A percentile compares a stretch with the other conserved stretches of the same genome.
phyloP scores from a whole-genome alignment of 92 coral and sea anemone genomes.

The Bergia sp. region DNA sequence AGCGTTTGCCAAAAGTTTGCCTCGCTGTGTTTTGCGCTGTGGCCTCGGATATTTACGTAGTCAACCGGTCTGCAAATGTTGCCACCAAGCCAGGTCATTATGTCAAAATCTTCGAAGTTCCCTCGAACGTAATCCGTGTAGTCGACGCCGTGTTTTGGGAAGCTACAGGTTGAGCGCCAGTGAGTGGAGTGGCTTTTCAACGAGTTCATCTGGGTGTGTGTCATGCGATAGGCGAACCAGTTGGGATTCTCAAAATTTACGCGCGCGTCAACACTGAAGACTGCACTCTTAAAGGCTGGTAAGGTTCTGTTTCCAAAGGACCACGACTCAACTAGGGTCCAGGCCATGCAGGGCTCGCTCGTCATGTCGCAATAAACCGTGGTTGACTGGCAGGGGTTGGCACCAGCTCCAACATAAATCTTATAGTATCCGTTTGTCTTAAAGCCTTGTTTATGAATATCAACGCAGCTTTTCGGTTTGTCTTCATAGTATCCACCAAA shows the following conservation, averaged over 20 bases:
- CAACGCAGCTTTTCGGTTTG: not conserved
- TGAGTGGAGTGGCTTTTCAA: conserved; percentile 62
- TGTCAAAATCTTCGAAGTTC: conserved; percentile 58
- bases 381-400: conserved; percentile 1
- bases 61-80: conserved; percentile 64
- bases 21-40: conserved; percentile 9
- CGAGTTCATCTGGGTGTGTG: conserved; percentile 35
- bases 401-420: not conserved
- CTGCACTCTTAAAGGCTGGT: not conserved
- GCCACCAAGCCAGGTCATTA: conserved; percentile 44
- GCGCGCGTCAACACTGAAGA: not conserved
- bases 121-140: conserved; percentile 77
- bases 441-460: not conserved
- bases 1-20: conserved; percentile 10
- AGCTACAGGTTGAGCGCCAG: conserved; percentile 78
- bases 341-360: not conserved
- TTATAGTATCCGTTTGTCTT: not conserved
- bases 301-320: not conserved
- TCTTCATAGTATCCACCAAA: not conserved
- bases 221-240: conserved; percentile 15
- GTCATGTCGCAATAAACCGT: conserved; percentile 5
- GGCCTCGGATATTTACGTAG: conserved; percentile 67
- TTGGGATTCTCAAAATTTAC: conserved; percentile 4
- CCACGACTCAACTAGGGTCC: conserved; percentile 7
- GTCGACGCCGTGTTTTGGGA: conserved; percentile 71